phyloP scores from a whole-genome alignment of 1,140 invertebrate species.

The Drosophila saltans region DNA sequence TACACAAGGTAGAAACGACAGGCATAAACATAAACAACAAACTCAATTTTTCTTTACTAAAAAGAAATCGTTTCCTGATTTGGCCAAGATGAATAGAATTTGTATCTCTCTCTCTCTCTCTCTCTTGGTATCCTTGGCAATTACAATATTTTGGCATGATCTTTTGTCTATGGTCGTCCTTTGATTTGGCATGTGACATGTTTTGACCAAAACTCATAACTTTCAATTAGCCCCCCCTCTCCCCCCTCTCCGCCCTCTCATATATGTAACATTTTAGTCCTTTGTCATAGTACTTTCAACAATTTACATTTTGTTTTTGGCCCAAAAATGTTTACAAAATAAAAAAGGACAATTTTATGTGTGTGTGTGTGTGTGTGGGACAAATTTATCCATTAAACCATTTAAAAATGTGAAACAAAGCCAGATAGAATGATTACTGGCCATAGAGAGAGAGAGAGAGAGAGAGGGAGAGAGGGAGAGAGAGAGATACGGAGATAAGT shows the following conservation, averaged over 20 bases:
- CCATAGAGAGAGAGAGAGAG: slow-evolving; percentile 27
- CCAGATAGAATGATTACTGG: slow-evolving; percentile 28
- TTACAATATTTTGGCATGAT: slow-evolving; percentile 48
- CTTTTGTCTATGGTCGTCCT: slow-evolving; percentile 7
- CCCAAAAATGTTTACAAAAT: too few species aligned
- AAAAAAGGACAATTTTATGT: not conserved
- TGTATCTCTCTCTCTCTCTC: slow-evolving; percentile 1
- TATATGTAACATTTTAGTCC: too few species aligned
- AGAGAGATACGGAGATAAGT: not conserved
- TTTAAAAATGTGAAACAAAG: slow-evolving; percentile 31
- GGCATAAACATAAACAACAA: slow-evolving; percentile 10
- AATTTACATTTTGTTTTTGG: too few species aligned
- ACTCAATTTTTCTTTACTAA: not conserved
- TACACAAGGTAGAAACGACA: too few species aligned
- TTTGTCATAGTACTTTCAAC: too few species aligned
- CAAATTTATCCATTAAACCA: slow-evolving; percentile 44
- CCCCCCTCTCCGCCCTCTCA: too few species aligned
- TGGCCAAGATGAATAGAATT: not conserved
- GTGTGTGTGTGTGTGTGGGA: not conserved
- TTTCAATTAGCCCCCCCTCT: slow-evolving; percentile 30
- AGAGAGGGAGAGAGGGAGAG: not conserved
- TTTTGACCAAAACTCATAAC: slow-evolving; percentile 31
- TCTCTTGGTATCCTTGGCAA: slow-evolving; percentile 31
- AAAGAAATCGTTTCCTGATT: not conserved
- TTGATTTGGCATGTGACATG: slow-evolving; percentile 15